Conservation (phyloP, 2,113 vertebrate species). For the Cavia porcellus region DNA sequence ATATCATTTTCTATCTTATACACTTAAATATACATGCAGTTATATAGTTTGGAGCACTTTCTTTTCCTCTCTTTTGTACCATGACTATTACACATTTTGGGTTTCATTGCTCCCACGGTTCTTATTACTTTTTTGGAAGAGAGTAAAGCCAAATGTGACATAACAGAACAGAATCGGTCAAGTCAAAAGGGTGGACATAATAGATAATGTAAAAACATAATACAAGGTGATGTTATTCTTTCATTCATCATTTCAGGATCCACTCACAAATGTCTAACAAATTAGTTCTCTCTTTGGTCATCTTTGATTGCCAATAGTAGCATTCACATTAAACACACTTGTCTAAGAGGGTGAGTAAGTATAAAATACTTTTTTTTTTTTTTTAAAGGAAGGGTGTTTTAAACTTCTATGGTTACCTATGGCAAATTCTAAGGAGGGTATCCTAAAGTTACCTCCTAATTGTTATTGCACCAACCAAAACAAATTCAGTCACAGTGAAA, state of each 20-base stretch:
- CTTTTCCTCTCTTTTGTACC: too few species aligned
- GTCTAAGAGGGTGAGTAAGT: background rate
- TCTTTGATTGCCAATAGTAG: background rate
- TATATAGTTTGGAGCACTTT: too few species aligned
- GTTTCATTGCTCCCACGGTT: too few species aligned
- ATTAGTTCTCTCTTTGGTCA: too few species aligned
- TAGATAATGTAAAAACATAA: too few species aligned
- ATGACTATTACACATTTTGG: too few species aligned
- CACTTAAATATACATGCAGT: too few species aligned
- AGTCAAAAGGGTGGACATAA: too few species aligned
- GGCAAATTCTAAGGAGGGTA: background rate
- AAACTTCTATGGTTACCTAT: background rate
- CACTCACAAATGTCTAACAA: background rate
- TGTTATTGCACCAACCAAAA: background rate
- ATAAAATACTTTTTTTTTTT: background rate
- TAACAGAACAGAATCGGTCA: too few species aligned
- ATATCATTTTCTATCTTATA: too few species aligned
- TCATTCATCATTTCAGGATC: background rate
- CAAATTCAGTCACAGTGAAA: background rate
- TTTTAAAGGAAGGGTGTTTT: background rate
- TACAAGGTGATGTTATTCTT: conserved; percentile 34
- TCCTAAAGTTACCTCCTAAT: background rate
- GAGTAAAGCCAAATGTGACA: too few species aligned
- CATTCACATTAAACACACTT: background rate
- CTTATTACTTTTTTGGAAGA: too few species aligned